A percentile compares a stretch with the other conserved stretches of the same genome.
These are phyloP conservation scores for Cariama cristata DNA, from an alignment of 2,113 vertebrate species.

Conservation along the genomic window DNA sequence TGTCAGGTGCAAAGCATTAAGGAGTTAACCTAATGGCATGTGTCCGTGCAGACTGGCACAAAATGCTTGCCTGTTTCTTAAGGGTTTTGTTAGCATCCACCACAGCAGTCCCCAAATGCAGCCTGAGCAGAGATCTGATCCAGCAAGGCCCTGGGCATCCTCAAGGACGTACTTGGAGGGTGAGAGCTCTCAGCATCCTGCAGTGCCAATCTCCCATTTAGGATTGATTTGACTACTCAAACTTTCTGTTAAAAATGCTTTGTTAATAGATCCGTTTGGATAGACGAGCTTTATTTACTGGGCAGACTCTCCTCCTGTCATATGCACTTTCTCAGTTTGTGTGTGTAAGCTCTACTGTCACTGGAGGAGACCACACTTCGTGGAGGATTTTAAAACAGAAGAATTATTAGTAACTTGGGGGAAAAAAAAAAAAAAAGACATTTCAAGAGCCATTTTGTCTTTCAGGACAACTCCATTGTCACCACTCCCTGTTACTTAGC, in stretches of 20 bases:
- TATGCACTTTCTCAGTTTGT: background rate
- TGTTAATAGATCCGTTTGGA: background rate
- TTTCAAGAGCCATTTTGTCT: background rate
- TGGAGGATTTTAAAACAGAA: background rate
- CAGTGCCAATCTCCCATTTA: accelerated
- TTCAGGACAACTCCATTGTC: background rate
- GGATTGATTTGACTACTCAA: background rate
- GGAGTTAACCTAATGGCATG: background rate
- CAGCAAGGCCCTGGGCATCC: background rate
- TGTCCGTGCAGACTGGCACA: background rate
- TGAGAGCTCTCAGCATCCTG: background rate
- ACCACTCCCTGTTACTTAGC: background rate
- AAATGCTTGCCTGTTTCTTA: background rate
- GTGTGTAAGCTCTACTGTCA: background rate
- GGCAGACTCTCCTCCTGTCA: background rate
- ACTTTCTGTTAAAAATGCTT: background rate
- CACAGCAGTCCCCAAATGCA: background rate
- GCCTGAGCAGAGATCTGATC: background rate
- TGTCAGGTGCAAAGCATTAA: conserved; percentile 13
- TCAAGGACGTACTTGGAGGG: background rate
- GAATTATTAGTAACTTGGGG: background rate
- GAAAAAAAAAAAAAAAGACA: background rate
- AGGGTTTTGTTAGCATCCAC: background rate
- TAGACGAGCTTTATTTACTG: background rate
- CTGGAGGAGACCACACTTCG: background rate